phyloP scores from a whole-genome alignment of 1,140 invertebrate species.

The Steinernema khuongi region DNA sequence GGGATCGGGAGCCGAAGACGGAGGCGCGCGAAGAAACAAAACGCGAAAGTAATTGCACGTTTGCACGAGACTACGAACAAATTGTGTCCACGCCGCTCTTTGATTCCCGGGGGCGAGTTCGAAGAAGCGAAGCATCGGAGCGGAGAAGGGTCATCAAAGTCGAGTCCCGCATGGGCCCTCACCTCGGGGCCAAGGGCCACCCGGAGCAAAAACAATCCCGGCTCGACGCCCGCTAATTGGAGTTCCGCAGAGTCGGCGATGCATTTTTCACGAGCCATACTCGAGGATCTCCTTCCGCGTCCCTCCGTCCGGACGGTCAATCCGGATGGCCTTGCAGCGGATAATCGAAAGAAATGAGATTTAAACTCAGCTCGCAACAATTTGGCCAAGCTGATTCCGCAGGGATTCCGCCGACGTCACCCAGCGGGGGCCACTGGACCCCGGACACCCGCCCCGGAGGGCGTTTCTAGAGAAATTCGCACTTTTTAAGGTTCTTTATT shows the following conservation, averaged over 20 bases:
- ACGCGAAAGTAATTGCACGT: constrained; percentile 3
- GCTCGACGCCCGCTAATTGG: not conserved
- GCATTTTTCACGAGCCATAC: not conserved
- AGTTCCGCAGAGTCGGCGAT: not conserved
- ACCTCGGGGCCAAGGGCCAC: too few species aligned
- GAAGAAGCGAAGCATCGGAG: too few species aligned
- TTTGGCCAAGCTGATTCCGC: not conserved
- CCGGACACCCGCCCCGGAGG: too few species aligned
- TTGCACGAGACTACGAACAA: not conserved
- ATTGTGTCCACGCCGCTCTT: not conserved
- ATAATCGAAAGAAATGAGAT: constrained; percentile 9
- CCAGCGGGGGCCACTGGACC: too few species aligned
- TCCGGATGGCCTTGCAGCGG: not conserved
- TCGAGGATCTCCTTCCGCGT: not conserved
- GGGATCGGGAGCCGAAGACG: not conserved
- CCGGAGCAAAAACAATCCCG: too few species aligned
- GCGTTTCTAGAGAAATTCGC: too few species aligned
- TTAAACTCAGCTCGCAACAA: constrained; percentile 1
- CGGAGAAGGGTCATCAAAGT: too few species aligned
- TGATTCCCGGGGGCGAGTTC: not conserved
- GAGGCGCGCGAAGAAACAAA: not conserved
- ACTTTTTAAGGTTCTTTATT: too few species aligned
- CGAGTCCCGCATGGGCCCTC: too few species aligned
- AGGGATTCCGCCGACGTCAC: not conserved
- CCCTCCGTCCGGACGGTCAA: not conserved